phyloP scores from a whole-genome alignment of 1,140 invertebrate genomes.

The Delia radicum region DNA sequence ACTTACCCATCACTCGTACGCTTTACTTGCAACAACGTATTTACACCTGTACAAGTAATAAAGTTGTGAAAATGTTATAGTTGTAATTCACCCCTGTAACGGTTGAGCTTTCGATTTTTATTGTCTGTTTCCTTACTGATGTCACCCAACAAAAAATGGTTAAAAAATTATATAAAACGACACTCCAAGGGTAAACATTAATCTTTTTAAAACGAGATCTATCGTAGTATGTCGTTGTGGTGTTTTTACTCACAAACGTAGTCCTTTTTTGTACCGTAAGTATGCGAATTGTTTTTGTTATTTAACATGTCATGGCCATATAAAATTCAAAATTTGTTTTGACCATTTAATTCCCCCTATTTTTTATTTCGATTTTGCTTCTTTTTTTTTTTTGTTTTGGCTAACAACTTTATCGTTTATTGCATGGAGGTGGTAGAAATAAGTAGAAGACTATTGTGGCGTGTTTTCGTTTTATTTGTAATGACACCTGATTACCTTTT shows the following conservation, averaged over 20 bases:
- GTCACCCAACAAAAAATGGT: background rate
- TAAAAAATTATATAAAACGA: background rate
- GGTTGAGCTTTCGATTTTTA: background rate
- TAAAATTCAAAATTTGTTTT: background rate
- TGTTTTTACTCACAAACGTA: background rate
- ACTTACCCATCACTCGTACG: background rate
- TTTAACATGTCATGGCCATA: conserved; percentile 14
- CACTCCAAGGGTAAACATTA: conserved; percentile 15
- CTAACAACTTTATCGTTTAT: background rate
- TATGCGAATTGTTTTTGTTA: background rate
- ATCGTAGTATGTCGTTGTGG: background rate
- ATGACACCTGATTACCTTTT: conserved; percentile 24
- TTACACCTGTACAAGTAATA: background rate
- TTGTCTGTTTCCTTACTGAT: conserved; percentile 7
- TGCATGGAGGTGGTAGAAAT: background rate
- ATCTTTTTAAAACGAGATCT: conserved; percentile 2
- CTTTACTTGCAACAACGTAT: background rate
- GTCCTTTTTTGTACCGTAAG: background rate
- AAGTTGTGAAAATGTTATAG: background rate
- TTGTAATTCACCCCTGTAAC: background rate
- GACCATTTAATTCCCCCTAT: conserved; percentile 16
- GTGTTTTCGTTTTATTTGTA: conserved; percentile 13
- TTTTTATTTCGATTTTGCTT: no score
- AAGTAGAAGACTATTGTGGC: background rate
- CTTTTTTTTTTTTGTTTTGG: background rate